These are phyloP conservation scores for Empidonax alnorum DNA, from an alignment of 2,113 vertebrate species.

Conservation along the genomic window DNA sequence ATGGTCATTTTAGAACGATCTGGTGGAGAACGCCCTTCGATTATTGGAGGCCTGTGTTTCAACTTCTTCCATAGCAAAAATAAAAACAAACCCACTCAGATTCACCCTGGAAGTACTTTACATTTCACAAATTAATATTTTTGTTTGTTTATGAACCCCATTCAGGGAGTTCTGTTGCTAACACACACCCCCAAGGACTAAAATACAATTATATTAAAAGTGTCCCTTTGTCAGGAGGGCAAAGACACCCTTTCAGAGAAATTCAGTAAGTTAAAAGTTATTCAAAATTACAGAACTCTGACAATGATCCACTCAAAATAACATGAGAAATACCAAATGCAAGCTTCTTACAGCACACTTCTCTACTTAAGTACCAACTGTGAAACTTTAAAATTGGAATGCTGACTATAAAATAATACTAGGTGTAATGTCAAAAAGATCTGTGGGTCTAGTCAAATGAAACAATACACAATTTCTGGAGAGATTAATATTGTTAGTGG, in stretches of 20 bases:
- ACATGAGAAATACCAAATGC: not conserved
- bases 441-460: not conserved
- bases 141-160: not conserved
- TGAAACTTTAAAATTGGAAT: not conserved
- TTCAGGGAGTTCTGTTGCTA: not conserved
- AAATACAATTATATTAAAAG: not conserved
- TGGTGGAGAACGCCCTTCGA: constrained; percentile 72
- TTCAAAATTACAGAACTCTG: not conserved
- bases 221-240: not conserved
- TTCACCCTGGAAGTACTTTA: not conserved
- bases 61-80: constrained; percentile 72
- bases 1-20: constrained; percentile 98
- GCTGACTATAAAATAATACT: not conserved
- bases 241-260: not conserved
- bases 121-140: not conserved
- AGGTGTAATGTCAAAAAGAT: not conserved
- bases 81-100: not conserved
- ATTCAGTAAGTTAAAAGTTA: not conserved
- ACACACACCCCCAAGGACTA: not conserved
- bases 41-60: constrained; percentile 74
- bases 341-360: not conserved
- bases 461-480: not conserved
- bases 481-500: not conserved
- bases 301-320: not conserved
- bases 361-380: not conserved